Evolutionary conservation across 2,888 invertebrate genomes (phyloP), one percentile per base, ranked within the genome.

Genomic region (Ramazzottius varieornatus): DNA sequence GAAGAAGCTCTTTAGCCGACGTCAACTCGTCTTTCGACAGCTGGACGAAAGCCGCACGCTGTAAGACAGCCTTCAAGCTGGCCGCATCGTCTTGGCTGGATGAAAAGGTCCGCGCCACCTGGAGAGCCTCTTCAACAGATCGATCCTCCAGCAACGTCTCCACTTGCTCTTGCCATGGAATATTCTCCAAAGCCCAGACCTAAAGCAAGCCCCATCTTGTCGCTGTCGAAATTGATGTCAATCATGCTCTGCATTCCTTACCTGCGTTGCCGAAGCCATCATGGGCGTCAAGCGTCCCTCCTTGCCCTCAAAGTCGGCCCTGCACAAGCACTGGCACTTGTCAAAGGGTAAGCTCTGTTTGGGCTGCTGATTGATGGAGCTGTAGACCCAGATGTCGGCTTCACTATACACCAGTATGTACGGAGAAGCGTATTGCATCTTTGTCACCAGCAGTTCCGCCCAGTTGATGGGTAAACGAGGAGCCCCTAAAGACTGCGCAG

Each of bases 301-400:
- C n/a, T 29, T 29, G 4, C 20, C 54, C 54, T 16, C n/a, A 29
- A 54, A 54, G 29, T n/a, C 20, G 4, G 54, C 54, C 16, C n/a
- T 29, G 29, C 54, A 54, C 20, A 54, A 4, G 4, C 16, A 16
- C n/a, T 24, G 54, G 29, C 54, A 54, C 29, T 29, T 4, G 16
- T n/a, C 13, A 4, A 54, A 54, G 16, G 8, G 54, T 8, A 54
- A 24, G 54, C 54, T 54, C 54, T 54, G 54, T 29, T 54, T 54
- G 54, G 54, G 54, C 54, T 54, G 54, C 29, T 54, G 54, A 54
- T 54, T 54, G 54, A 54, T 54, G 13, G 54, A 54, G 4, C n/a
- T 24, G 54, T n/a, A 54, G 20, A 54, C 54, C 54, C 54, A 54
- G 29, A 54, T 54, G 24, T 54, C 54, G 20, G 13, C 29, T 54